Conservation (phyloP, 2,113 vertebrate species). For the Phrynosoma platyrhinos region DNA sequence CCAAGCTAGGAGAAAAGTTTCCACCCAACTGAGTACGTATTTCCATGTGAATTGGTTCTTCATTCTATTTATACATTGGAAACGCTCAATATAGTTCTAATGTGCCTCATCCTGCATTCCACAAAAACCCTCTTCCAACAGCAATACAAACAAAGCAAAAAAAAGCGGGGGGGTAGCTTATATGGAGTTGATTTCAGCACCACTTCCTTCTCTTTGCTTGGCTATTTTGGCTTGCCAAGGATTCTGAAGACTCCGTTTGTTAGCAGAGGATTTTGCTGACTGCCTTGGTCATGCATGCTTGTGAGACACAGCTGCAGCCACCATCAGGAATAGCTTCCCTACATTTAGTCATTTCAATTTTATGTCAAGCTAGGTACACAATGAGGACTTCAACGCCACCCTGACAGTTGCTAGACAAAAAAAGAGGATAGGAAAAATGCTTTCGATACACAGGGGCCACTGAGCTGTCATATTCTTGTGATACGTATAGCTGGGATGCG, state of each 20-base stretch:
- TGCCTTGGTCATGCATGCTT: slow-evolving; percentile 29
- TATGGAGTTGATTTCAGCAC: slow-evolving; percentile 33
- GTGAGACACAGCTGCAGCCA: slow-evolving; percentile 23
- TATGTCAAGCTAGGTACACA: slow-evolving; percentile 12
- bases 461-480: too few relatives aligned
- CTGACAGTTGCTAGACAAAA: neutral
- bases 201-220: slow-evolving; percentile 6
- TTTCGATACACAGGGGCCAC: neutral
- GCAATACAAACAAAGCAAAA: slow-evolving; percentile 21
- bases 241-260: slow-evolving; percentile 44
- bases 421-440: neutral
- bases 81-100: slow-evolving; percentile 34
- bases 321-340: slow-evolving; percentile 29
- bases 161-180: neutral
- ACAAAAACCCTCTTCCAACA: slow-evolving; percentile 23
- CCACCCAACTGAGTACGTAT: neutral
- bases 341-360: slow-evolving; percentile 40
- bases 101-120: slow-evolving; percentile 32
- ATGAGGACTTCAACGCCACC: neutral
- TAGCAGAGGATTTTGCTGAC: slow-evolving; percentile 35
- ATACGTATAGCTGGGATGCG: neutral
- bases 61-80: slow-evolving; percentile 50
- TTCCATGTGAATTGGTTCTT: slow-evolving; percentile 24
- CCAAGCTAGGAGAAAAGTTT: neutral
- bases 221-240: slow-evolving; percentile 6